These are phyloP conservation scores for Bradypodion pumilum DNA, from an alignment of 2,797 vertebrate genomes.

Conservation along the genomic window DNA sequence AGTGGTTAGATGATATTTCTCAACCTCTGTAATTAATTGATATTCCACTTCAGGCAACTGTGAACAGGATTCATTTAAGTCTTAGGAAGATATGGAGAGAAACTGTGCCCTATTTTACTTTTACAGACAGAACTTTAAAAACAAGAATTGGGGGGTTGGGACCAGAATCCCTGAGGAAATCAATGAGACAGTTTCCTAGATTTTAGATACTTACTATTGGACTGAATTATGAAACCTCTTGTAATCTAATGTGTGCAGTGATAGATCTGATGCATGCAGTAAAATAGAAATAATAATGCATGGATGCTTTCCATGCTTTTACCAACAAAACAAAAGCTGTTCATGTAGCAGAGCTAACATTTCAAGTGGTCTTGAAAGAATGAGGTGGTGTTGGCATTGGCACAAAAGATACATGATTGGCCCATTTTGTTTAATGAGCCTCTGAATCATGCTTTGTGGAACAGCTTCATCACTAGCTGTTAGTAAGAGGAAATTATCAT, in stretches of 20 bases:
- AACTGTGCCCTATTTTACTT: background rate
- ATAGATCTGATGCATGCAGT: background rate
- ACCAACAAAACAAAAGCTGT: background rate
- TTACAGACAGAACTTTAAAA: background rate
- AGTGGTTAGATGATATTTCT: background rate
- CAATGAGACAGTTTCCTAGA: background rate
- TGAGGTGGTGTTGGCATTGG: background rate
- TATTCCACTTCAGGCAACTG: background rate
- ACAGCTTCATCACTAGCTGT: background rate
- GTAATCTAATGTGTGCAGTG: background rate
- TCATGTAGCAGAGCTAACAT: background rate
- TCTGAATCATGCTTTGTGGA: background rate
- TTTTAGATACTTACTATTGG: background rate
- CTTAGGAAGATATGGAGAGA: background rate
- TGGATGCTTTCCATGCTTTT: background rate
- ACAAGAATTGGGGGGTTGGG: too few relatives aligned
- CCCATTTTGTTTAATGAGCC: slow-evolving; percentile 1
- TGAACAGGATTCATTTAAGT: background rate
- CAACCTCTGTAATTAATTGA: background rate
- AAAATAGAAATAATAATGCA: background rate
- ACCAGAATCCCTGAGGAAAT: background rate
- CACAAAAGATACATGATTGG: background rate
- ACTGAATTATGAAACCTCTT: background rate
- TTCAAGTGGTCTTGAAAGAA: slow-evolving; percentile 2
- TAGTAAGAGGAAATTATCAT: background rate